Evolutionary conservation across 2,797 vertebrate genomes (phyloP), one percentile per base, ranked within the genome.

Genomic region (Danio kyathit): DNA sequence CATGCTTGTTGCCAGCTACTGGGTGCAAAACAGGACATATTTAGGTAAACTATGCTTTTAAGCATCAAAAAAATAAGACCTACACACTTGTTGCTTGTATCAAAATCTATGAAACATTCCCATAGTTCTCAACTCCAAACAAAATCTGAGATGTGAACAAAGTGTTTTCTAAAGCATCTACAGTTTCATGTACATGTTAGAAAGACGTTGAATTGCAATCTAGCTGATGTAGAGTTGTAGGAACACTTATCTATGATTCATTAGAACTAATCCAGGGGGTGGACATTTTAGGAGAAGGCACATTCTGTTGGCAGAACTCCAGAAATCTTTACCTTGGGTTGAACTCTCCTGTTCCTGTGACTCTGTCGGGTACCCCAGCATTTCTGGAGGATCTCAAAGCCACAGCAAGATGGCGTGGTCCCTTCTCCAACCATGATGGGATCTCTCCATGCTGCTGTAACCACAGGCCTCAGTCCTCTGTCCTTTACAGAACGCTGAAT

Each of bases 361-460:
- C 80, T 81, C 44, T 80, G 82, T 48, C 12, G 40, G 41, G 57
- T 75, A 69, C 89, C 87, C 93, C 92, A 94, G 91, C 92, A 93
- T 61, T 90, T 85, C 60, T 88, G 88, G 19, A 91, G 86, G 79
- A 93, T 81, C 82, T 88, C 90, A 90, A 92, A 90, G 48, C 92
- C 90, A 89, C 94, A 92, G 88, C 92, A 94, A 86, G 83, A 64
- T 59, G 88, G 79, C 71, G 91, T 88, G 56, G 88, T 92, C 86
- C 87, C 79, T 88, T 94, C 88, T 82, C 87, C 90, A 89, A 91
- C 91, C 94, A 94, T 94, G 71, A 87, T 87, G 86, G 81, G 70
- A 74, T 78, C 88, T 79, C 88, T 76, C 91, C 93, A 94, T 94
- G 77, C 89, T 93, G 86, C 84, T 7, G 81, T 77, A 74, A 71